Evolutionary conservation across 1,140 invertebrate species (phyloP), one percentile per base, ranked within the genome.

Genomic region (Dendrolimus punctatus): DNA sequence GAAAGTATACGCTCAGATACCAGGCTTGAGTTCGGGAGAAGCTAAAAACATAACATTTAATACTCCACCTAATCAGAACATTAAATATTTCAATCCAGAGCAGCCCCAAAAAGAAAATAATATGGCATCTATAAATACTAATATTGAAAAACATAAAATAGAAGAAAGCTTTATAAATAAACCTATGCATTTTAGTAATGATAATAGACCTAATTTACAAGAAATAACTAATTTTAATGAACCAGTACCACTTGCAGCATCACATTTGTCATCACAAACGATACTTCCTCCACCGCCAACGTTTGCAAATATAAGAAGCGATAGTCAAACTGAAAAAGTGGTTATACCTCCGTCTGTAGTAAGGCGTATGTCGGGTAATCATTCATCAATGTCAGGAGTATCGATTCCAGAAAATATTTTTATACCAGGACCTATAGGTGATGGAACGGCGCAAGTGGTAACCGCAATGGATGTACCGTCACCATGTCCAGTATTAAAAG

Each of bases 1-100:
- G 71, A 90, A 90, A 23, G 23, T 23, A 75, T 90, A 90, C 71
- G 89, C 90, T 9, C 89, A 88, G 58, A 88, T 90, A 69, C 90
- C 90, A 4, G 89, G 90, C 4, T 61, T 90, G 0, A 80, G 62
- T 38, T 68, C 76, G 0, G 71, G 73, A 9, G 49, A 49, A 8
- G 40, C 44, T 42, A 42, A 51, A 36, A 44, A 40, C 38, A 51
- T 56, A 6, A 46, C 40, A 46, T 44, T 51, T 6, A 56, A 56
- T 39, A 48, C 54, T 6, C 46, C 2, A 47, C 54, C 4, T 45
- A 56, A 38, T 51, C 46, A 39, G 49, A 51, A 40, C 54, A 48
- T 1, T 56, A 23, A 43, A 8, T 46, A 51, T 5, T 49, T 51
- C 8, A 44, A 39, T 43, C 49, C 49, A 43, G 23, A 23, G 23